Percentiles rank a stretch among this genome's conserved stretches.
phyloP scores from a whole-genome alignment of 1,140 invertebrate species.

The Glossosoma conforme region DNA sequence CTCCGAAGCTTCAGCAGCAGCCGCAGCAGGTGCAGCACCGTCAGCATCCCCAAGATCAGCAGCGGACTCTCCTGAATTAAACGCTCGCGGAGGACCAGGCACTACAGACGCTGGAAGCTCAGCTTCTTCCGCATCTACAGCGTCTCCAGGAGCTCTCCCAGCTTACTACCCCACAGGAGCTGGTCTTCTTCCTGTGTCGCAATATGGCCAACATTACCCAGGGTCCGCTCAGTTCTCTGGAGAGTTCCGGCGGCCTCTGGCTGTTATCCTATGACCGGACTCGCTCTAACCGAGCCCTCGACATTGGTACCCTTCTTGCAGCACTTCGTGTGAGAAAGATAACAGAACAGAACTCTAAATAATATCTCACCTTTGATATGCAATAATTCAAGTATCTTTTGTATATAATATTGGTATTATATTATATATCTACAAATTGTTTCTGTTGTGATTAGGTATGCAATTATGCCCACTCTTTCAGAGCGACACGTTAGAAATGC shows the following conservation, averaged over 20 bases:
- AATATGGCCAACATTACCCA: constrained; percentile 58
- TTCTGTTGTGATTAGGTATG: too few relatives aligned
- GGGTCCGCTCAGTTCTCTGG: constrained; percentile 42
- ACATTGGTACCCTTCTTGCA: too few relatives aligned
- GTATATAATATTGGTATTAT: too few relatives aligned
- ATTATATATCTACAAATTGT: too few relatives aligned
- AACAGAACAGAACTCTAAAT: too few relatives aligned
- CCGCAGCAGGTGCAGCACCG: constrained; percentile 42
- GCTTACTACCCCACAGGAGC: constrained; percentile 58
- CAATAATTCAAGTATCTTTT: too few relatives aligned
- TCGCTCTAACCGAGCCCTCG: constrained; percentile 27
- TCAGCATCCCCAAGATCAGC: constrained; percentile 54
- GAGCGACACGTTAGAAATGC: too few relatives aligned
- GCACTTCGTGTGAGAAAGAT: too few relatives aligned
- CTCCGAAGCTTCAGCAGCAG: constrained; percentile 45
- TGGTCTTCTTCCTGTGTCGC: constrained; percentile 57
- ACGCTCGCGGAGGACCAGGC: constrained; percentile 44
- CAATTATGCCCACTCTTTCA: too few relatives aligned
- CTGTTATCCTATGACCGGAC: constrained; percentile 85
- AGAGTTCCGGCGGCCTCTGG: constrained; percentile 73
- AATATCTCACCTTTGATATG: too few relatives aligned
- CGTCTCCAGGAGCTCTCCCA: constrained; percentile 55
- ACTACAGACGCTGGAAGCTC: constrained; percentile 52
- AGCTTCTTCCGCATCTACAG: constrained; percentile 58
- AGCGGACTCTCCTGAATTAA: constrained; percentile 59